Base-by-base conservation (phyloP, 2,113 vertebrate genomes). In the Silurus glanis region DNA sequence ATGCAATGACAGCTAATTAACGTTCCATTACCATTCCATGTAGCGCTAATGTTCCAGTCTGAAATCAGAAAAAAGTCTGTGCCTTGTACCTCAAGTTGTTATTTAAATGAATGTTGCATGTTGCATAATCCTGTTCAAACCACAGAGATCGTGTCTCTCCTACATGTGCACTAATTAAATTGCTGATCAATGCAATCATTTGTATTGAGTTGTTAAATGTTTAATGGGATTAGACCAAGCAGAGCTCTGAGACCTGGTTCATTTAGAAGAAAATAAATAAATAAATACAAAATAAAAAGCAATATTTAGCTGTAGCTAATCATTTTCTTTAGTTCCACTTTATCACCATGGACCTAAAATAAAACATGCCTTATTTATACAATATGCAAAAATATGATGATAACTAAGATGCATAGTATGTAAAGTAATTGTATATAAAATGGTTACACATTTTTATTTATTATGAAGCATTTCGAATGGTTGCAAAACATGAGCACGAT, bases 211-310 rank as follows among this genome's bases (percentile, higher is more conserved):
- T 85, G 72, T 84, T 94, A 87, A 92, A 93, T 90, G 88, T 92
- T 93, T 91, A 83, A 93, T 92, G 83, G 58, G 88, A 90, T 91
- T 91, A 89, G 86, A 81, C 85, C 85, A 88, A 79, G 88, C 86
- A 45, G 66, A 21, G 49, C 78, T 62, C 74, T 21, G 23, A 19
- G 9, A 75, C 72, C 86, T 67, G 37, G 61, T 23, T 78, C 23
- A 76, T 71, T 84, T 69, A 86, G 67, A 80, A 14, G 19, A 84
- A 58, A 58, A 45, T 61, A 82, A 88, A 82, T 64, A 69, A 19
- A 23, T 19, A 3, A 69, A 83, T 86, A 67, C 66, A 79, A 82
- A 67, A 75, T 58, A 72, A 83, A 45, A 86, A 59, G 64, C 9
- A n/a, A 66, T 69, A 16, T 72, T 14, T 72, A 69, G 81, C 74